Base-by-base conservation (phyloP, 2,888 invertebrate genomes). In the Meiosimyza decipiens region DNA sequence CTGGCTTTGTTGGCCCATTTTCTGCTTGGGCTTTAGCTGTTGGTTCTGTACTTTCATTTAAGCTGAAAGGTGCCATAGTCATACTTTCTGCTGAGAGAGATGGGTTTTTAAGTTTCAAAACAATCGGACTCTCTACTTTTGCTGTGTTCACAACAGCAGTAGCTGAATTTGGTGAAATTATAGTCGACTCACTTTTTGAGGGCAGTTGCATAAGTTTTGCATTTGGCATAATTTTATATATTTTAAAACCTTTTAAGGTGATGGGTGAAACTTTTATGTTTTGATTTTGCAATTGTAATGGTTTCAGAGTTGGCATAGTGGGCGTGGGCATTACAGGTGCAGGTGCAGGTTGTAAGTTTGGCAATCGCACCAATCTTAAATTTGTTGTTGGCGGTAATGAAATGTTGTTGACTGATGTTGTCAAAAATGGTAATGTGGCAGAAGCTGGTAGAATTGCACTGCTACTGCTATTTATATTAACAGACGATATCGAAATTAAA, bases 131-230 rank as follows among this genome's bases (percentile, higher is more conserved):
- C 9, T 7, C 40, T 40, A 40, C 40, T 9, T 40, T 40, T 7
- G 22, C n/a, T 13, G 59, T 12, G n/a, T 9, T 9, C 9, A 40
- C 9, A 40, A 40, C 40, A 9, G 40, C 9, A 40, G 40, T 9
- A 40, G 22, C 15, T 11, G 47, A 3, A 16, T 15, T 47, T 57
- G 15, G 40, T 47, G 50, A 16, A 15, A 16, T 13, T 28, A 16
- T 15, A 15, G 18, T 50, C 22, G 16, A 12, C 16, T 12, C 40
- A 11, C 13, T 28, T n/a, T 47, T 22, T 59, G 3, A 49, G 0
- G 74, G 71, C 33, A 81, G 64, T 63, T 76, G 79, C 0, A 78
- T 16, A 9, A 82, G 76, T 74, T 80, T 81, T 0, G 77, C 76
- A 62, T 78, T 80, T 47, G 79, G 64, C 2, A 80, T 77, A 13